Evolutionary conservation across 1,140 invertebrate genomes (phyloP).

Genomic region (Ceratina japonica): DNA sequence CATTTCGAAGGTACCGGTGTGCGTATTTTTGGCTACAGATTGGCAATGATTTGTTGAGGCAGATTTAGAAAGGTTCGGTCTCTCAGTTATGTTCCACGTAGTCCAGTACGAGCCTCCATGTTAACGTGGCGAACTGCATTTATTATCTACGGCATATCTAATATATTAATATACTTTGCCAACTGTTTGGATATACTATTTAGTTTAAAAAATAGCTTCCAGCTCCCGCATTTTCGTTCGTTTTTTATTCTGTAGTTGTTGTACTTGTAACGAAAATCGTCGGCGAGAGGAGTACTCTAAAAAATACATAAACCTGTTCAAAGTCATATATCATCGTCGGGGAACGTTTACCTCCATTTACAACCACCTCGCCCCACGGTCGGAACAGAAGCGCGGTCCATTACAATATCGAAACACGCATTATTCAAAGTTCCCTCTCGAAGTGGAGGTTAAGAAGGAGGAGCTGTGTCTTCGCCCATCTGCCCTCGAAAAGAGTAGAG

Average conservation of each 20-base stretch:
- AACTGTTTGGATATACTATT: too few species aligned
- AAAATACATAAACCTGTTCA: neutral
- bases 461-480: neutral
- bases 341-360: neutral
- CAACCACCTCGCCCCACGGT: neutral
- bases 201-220: too few species aligned
- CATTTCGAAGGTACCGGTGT: neutral
- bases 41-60: neutral
- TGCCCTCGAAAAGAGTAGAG: neutral
- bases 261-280: too few species aligned
- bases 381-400: slow-evolving; percentile 5
- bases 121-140: too few species aligned
- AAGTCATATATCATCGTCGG: neutral
- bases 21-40: neutral
- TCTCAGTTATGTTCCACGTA: neutral
- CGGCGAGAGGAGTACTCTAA: neutral
- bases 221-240: too few species aligned
- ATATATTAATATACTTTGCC: too few species aligned
- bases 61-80: neutral
- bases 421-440: slow-evolving; percentile 30
- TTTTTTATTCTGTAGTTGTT: too few species aligned
- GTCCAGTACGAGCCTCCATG: too few species aligned
- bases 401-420: slow-evolving; percentile 14
- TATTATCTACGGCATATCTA: too few species aligned
- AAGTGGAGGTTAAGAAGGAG: neutral